Base-by-base conservation (phyloP, 2,888 invertebrate species). In the Strigamia maritima region DNA sequence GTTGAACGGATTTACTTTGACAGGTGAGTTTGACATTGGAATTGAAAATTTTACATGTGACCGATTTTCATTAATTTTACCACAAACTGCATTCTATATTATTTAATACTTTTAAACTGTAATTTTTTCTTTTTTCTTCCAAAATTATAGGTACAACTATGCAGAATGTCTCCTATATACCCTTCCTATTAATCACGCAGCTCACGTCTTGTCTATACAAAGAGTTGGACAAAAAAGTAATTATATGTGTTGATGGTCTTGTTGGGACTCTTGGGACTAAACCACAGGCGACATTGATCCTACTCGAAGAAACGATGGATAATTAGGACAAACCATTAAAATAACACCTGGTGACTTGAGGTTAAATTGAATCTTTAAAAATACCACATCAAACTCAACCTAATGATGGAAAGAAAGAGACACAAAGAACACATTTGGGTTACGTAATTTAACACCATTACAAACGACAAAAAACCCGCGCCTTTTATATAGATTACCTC, bases 221-320 rank as follows among this genome's bases (percentile, higher is more conserved):
- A 4, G 70, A 70, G 12, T 70, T 70, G 70, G 70, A 28, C 26
- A 70, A 70, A 70, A 70, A 70, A 70, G 26, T 28, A 70, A 70
- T 70, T 70, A 70, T 70, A 70, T 12, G 70, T 70, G 70, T 70
- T 70, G 70, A 70, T 70, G 24, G 70, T 26, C 26, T 70, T 70
- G 70, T 70, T 70, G 28, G 12, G 26, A 70, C 70, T 28, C 70
- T n/a, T 12, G 70, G 28, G 70, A 70, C 70, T 28, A 28, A 70
- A 70, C 70, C 70, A 70, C 70, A 70, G 70, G 70, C 28, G 70
- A 70, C 70, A 70, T 70, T 70, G 70, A 70, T 70, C 70, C 28
- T 10, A 70, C 54, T 54, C n/a, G 54, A 54, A 54, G 28, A 26
- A 70, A 28, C 26, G 70, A 70, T 28, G 28, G 70, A 26, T 70